Conservation (phyloP, 2,113 vertebrate genomes). For the Pteruthius melanotis region DNA sequence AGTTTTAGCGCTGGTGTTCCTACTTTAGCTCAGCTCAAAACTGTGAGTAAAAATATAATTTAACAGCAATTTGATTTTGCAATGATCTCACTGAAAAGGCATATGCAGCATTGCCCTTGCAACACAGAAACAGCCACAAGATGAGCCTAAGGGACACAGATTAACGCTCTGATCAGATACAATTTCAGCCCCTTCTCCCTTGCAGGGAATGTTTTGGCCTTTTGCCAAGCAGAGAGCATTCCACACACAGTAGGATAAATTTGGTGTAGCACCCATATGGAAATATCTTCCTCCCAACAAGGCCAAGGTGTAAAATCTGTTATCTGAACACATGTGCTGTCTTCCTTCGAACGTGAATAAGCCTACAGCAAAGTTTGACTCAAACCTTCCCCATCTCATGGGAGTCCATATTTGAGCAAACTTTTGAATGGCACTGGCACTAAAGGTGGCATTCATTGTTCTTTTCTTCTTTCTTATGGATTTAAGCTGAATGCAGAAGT, state of each 20-base stretch:
- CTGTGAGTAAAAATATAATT: constrained; percentile 66
- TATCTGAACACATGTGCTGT: not conserved
- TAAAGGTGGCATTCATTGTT: not conserved
- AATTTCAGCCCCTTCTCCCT: constrained; percentile 63
- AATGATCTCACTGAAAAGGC: constrained; percentile 74
- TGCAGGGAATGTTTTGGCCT: constrained; percentile 52
- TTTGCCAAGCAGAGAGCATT: not conserved
- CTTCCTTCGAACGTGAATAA: not conserved
- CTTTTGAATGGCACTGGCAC: not conserved
- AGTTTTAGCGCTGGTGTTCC: constrained; percentile 27
- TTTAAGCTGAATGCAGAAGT: not conserved
- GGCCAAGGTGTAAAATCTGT: not conserved
- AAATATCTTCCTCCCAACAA: not conserved
- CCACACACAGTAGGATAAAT: constrained; percentile 4
- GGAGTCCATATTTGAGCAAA: not conserved
- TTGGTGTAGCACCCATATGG: not conserved
- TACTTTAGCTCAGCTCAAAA: constrained; percentile 55
- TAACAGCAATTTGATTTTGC: constrained; percentile 66
- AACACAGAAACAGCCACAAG: constrained; percentile 44
- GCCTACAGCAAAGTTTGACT: not conserved
- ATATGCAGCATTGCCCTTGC: constrained; percentile 47
- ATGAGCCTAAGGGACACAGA: constrained; percentile 52
- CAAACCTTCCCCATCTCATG: not conserved
- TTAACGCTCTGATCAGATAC: constrained; percentile 68
- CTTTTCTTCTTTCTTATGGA: not conserved